A percentile compares a stretch with the other conserved stretches of the same genome.
phyloP scores from a whole-genome alignment of 2,797 vertebrate genomes.

The Gadopsis bispinosus region DNA sequence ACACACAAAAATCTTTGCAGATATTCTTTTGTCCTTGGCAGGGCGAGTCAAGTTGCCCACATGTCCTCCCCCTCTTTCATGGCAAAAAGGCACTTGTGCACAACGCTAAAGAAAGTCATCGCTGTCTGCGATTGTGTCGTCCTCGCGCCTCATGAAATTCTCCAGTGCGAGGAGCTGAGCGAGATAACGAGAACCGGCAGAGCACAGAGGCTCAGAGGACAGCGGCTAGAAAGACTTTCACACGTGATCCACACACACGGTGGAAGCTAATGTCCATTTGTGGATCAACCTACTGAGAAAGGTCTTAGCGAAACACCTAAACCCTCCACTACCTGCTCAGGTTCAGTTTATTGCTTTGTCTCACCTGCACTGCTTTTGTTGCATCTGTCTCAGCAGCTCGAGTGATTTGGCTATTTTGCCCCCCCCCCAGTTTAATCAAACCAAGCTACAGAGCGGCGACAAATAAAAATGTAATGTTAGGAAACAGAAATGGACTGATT shows the following conservation, averaged over 20 bases:
- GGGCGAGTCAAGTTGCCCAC: slow-evolving; percentile 14
- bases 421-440: slow-evolving; percentile 1
- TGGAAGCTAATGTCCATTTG: neutral
- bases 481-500: neutral
- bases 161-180: slow-evolving; percentile 3
- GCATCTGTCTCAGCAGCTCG: neutral
- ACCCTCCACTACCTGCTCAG: neutral
- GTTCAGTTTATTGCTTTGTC: neutral
- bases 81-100: slow-evolving; percentile 17
- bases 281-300: neutral
- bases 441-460: neutral
- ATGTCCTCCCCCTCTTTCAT: slow-evolving; percentile 10
- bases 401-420: neutral
- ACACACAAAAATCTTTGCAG: slow-evolving; percentile 24
- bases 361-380: neutral
- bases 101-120: slow-evolving; percentile 13
- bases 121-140: slow-evolving; percentile 14
- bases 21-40: slow-evolving; percentile 36
- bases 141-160: slow-evolving; percentile 34
- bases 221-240: slow-evolving; percentile 18
- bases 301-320: neutral
- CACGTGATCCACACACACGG: neutral
- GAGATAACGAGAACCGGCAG: slow-evolving; percentile 36
- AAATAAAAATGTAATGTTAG: neutral
- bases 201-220: slow-evolving; percentile 31